Base-by-base conservation (phyloP, 2,888 invertebrate genomes). In the Papilio protenor region DNA sequence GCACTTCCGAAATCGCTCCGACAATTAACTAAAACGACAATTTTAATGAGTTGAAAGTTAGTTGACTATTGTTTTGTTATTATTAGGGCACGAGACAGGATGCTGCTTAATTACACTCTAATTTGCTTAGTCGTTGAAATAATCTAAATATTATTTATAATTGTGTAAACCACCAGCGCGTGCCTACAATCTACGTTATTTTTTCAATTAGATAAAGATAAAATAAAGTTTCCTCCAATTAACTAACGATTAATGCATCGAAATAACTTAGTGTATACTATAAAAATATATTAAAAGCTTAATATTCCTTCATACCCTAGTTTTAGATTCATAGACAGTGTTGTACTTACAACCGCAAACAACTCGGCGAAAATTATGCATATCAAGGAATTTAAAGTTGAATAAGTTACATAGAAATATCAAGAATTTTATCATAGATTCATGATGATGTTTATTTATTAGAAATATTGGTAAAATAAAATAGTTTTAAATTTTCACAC, bases 1-100 rank as follows among this genome's bases (percentile, higher is more conserved):
- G 87, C 86, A 88, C 90, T 93, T 94, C 94, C 94, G 93, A 94
- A 93, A 92, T 92, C 91, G 88, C 86, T 88, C 87, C 88, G 86
- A 84, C 89, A 86, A 84, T 83, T 84, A 84, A 82, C 81, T 81
- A 81, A 85, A 87, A 85, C 89, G 89, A 90, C 89, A 87, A 87
- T 88, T 89, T 91, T 91, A 91, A 91, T 90, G 87, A 90, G 84
- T 87, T 83, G 80, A 87, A 87, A 89, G 89, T 90, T 90, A 90
- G 87, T 85, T 87, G 64, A 86, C 90, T 93, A 94, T 94, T 94
- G 93, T 93, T 94, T 94, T 92, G 93, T 93, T 92, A 94, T 93
- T 91, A 91, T 90, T 89, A 86, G 85, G 89, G 90, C 93, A 94
- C 94, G 93, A 91, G 93, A 93, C 94, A 94, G 94, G 94, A 94